phyloP scores from a whole-genome alignment of 2,113 vertebrate genomes.

The Protobothrops mucrosquamatus region DNA sequence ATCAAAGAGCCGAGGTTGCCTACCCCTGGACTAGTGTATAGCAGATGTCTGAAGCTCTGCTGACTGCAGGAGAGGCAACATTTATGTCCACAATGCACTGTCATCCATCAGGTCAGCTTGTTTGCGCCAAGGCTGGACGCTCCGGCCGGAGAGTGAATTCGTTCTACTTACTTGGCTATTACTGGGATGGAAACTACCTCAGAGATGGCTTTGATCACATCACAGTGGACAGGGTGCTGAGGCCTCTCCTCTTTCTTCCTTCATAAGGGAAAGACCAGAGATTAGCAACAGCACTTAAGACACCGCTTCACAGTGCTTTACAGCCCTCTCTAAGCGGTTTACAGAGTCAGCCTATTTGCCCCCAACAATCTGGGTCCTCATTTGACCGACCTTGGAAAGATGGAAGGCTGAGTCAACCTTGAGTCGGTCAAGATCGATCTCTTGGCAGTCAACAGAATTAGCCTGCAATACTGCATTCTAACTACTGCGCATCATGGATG shows the following conservation, averaged over 20 bases:
- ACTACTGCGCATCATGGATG: no score
- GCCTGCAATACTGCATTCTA: no score
- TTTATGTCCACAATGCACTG: background rate
- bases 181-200: conserved; percentile 85
- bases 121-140: background rate
- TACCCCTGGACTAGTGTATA: no score
- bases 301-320: no score
- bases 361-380: no score
- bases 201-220: conserved; percentile 85
- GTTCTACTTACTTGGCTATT: conserved; percentile 89
- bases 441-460: no score
- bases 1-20: no score
- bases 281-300: conserved; percentile 10
- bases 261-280: conserved; percentile 48
- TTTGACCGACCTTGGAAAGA: no score
- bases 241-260: conserved; percentile 94
- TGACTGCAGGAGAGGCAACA: background rate
- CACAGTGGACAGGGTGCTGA: conserved; percentile 88
- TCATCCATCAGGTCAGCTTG: background rate
- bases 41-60: background rate
- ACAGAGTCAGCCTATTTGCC: no score
- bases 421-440: no score
- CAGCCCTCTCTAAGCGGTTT: no score
- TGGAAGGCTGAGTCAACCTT: no score
- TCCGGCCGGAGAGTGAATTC: background rate